Evolutionary conservation across 1,140 invertebrate species (phyloP), one percentile per base, ranked within the genome.

Genomic region (Drosophila littoralis): DNA sequence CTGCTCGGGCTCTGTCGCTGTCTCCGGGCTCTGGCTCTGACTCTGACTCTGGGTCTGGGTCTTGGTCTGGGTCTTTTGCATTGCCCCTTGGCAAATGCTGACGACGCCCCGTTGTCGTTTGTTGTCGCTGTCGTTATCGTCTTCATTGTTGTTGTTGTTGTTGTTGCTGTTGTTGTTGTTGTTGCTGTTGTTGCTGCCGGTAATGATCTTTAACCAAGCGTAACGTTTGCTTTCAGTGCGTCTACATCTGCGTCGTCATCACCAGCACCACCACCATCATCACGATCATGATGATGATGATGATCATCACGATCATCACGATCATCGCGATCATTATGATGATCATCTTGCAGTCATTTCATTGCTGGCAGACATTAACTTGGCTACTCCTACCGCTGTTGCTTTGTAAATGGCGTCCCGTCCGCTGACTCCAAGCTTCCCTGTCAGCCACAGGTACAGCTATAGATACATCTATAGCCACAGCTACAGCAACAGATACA

Each of bases 131-230:
- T 54, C n/a, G 48, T 60, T 68, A 55, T 43, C 33, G 58, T 54
- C 38, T 38, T 70, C 22, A 35, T 50, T 65, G 60, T 57, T 65
- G 60, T 17, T 71, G 69, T 66, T 59, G 63, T 3, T 57, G 54
- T 33, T 46, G 58, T 5, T 48, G 45, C 4, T 54, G 51, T 15
- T 65, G 68, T 40, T 71, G 52, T 17, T n/a, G n/a, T n/a, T n/a
- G n/a, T n/a, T n/a, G n/a, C n/a, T n/a, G n/a, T n/a, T 73, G 70
- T 71, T 72, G 79, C 75, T 88, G 80, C 80, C 84, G 84, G 84
- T 88, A 88, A 88, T 88, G 84, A 88, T 88, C 84, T 89, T 89
- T 89, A 89, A 89, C 84, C 84, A 89, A 89, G 84, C 84, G 84
- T 80, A 90, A 89, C 84, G 84, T 90, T 89, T 81, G 84, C 85